Evolutionary conservation across 2,888 invertebrate genomes (phyloP).

Genomic region (Lissonota sp.): DNA sequence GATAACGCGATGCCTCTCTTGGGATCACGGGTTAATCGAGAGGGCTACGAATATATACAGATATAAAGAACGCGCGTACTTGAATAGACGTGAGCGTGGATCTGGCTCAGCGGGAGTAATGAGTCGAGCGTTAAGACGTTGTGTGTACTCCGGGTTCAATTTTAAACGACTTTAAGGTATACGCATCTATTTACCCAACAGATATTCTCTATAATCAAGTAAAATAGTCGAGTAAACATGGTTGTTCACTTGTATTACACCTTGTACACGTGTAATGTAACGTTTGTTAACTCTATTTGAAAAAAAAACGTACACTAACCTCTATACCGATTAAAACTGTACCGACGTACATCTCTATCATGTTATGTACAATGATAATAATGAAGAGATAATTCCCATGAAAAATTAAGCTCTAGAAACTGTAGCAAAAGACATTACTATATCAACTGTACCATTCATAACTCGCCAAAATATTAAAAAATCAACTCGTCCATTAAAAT

Average conservation of each 20-base stretch:
- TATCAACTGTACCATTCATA: too few species aligned
- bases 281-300: background rate
- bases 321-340: too few species aligned
- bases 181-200: constrained; percentile 7
- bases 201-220: constrained; percentile 29
- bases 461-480: too few species aligned
- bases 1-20: constrained; percentile 13
- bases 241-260: background rate
- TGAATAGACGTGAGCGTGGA: background rate
- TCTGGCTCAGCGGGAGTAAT: constrained; percentile 25
- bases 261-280: background rate
- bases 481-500: too few species aligned
- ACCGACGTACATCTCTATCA: too few species aligned
- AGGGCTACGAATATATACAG: background rate
- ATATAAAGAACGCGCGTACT: background rate
- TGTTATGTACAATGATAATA: too few species aligned
- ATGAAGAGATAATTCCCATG: too few species aligned
- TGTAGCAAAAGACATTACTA: too few species aligned
- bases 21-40: constrained; percentile 30
- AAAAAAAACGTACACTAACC: background rate
- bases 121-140: constrained; percentile 26
- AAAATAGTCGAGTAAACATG: background rate
- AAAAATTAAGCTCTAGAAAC: too few species aligned
- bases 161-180: constrained; percentile 16
- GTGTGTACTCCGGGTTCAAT: constrained; percentile 6